Percentiles rank a stretch among this genome's conserved stretches.
These are phyloP conservation scores for Lepidurus packardi DNA, from an alignment of 1,140 invertebrate genomes.

Conservation along the genomic window DNA sequence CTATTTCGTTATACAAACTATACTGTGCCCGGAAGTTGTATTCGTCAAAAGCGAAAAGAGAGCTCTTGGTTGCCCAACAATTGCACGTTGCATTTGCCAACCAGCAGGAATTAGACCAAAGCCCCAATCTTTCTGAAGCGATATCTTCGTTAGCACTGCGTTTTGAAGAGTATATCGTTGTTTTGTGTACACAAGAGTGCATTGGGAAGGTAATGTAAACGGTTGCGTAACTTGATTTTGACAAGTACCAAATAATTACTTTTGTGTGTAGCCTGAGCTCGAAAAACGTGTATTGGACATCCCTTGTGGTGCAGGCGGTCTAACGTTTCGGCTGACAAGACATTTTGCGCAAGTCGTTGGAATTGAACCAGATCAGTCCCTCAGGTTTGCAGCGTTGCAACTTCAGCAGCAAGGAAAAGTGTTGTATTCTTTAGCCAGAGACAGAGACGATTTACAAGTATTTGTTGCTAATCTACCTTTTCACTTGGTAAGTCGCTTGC, in stretches of 20 bases:
- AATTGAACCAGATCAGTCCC: not conserved
- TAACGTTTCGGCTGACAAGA: slow-evolving; percentile 1
- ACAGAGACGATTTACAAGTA: not conserved
- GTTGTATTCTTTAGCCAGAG: not conserved
- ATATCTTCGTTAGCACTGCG: not conserved
- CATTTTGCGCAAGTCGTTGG: not conserved
- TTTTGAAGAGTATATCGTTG: not conserved
- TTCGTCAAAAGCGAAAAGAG: not conserved
- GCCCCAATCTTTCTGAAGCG: not conserved
- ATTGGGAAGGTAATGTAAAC: not conserved
- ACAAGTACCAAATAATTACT: not conserved
- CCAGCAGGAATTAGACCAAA: slow-evolving; percentile 5
- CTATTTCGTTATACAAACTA: not conserved
- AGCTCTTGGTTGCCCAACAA: not conserved
- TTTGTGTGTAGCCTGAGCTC: not conserved
- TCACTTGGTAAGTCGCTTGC: not conserved
- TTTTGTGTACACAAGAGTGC: not conserved
- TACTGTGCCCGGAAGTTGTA: not conserved
- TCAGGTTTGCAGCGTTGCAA: not conserved
- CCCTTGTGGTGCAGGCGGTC: not conserved
- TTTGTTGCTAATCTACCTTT: not conserved
- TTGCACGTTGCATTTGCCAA: slow-evolving; percentile 1
- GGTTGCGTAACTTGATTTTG: not conserved
- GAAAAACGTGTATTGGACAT: not conserved
- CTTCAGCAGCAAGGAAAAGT: slow-evolving; percentile 1